Base-by-base conservation (phyloP, 2,113 vertebrate genomes). In the Salvelinus namaycush region DNA sequence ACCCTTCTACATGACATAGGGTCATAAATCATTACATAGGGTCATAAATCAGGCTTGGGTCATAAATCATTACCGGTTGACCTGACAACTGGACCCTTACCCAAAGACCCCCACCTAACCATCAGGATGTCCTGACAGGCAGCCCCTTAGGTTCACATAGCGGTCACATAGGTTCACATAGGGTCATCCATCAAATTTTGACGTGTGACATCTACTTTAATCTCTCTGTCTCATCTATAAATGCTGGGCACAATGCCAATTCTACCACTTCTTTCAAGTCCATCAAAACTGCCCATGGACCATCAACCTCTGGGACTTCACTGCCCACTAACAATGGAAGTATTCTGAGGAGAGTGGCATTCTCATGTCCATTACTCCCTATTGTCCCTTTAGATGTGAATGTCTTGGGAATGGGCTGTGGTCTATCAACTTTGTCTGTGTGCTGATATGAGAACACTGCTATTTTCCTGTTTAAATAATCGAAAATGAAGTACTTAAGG, bases 181-280 rank as follows among this genome's bases (percentile, higher is more conserved):
- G n/a, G n/a, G n/a, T n/a, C n/a, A n/a, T n/a, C n/a, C n/a, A n/a
- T n/a, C n/a, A n/a, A n/a, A n/a, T n/a, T n/a, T n/a, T n/a, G n/a
- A n/a, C n/a, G n/a, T n/a, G n/a, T n/a, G n/a, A n/a, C n/a, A n/a
- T n/a, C n/a, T n/a, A n/a, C n/a, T n/a, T n/a, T n/a, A n/a, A n/a
- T n/a, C n/a, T n/a, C n/a, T n/a, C n/a, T n/a, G 44, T 73, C 8
- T 83, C 74, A 9, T 83, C 71, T 49, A 72, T 76, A 59, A 78
- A 81, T 68, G 49, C 73, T 13, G 67, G 70, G 34, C 24, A 78
- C 66, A 81, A 74, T 18, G 71, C 62, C 2, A 79, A 54, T 8
- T 81, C 34, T 34, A 7, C 74, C 78, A 68, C 24, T 22, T 75
- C 29, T 74, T 74, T 74, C 20, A 74, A 57, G 3, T 62, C 65